A percentile compares a stretch with the other conserved stretches of the same genome.
These are phyloP conservation scores for Pristionchus mayeri DNA, from an alignment of 2,888 invertebrate genomes.

Conservation along the genomic window DNA sequence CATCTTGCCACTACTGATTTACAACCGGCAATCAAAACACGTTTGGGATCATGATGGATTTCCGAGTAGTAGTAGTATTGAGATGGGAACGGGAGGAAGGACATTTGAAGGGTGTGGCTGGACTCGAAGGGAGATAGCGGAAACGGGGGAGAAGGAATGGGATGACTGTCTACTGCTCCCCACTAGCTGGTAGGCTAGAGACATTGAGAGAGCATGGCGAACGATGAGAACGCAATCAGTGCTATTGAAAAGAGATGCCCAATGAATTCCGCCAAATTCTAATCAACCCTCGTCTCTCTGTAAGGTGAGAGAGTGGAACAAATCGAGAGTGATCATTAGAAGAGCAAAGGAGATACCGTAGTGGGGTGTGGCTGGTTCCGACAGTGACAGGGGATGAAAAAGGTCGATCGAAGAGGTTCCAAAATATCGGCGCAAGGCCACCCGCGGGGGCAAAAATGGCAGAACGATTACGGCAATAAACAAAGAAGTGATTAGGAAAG, in stretches of 20 bases:
- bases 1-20: conserved; percentile 45
- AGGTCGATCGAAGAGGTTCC: neutral
- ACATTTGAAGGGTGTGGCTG: conserved; percentile 6
- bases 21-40: conserved; percentile 50
- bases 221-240: no score
- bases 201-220: no score
- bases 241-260: no score
- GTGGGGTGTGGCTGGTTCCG: neutral
- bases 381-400: no score
- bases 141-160: neutral
- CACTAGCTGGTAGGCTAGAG: no score
- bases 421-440: neutral
- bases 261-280: no score
- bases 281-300: no score
- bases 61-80: conserved; percentile 13
- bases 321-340: neutral
- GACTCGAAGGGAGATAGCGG: neutral
- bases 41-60: conserved; percentile 45
- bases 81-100: conserved; percentile 27
- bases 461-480: neutral
- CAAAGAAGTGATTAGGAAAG: no score
- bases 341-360: neutral
- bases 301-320: neutral
- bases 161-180: neutral
- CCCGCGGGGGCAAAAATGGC: neutral